These are phyloP conservation scores for Papilio polyxenes DNA, from an alignment of 1,140 invertebrate genomes.

Conservation along the genomic window DNA sequence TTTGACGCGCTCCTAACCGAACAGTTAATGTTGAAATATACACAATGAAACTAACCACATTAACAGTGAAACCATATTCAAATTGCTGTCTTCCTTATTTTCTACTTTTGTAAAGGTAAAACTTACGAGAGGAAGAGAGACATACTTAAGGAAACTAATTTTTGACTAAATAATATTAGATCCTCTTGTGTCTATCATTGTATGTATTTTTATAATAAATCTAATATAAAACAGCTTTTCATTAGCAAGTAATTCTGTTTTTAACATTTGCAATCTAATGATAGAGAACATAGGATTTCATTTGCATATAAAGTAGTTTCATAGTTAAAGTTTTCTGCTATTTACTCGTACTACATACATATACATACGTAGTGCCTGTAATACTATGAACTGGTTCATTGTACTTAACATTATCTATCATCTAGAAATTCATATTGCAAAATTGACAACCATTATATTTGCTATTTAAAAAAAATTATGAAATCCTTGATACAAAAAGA, in stretches of 20 bases:
- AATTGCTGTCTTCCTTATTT: not conserved
- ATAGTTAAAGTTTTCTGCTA: conserved; percentile 2
- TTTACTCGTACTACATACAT: not conserved
- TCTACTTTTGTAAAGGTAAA: not conserved
- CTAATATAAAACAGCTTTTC: not conserved
- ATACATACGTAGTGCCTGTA: not conserved
- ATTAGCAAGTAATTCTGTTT: not conserved
- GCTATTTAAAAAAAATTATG: not conserved
- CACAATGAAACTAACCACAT: not conserved
- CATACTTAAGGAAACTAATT: too few relatives aligned
- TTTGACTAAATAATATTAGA: too few relatives aligned
- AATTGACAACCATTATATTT: not conserved
- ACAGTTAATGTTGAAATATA: not conserved
- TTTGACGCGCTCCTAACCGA: not conserved
- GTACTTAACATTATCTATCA: not conserved
- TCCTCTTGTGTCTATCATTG: too few relatives aligned
- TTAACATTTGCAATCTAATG: conserved; percentile 14
- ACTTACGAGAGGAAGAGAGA: not conserved
- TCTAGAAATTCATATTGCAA: not conserved
- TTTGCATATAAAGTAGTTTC: conserved; percentile 19
- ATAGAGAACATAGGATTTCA: not conserved
- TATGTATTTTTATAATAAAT: too few relatives aligned
- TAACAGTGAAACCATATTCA: not conserved
- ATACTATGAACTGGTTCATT: not conserved
- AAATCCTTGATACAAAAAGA: too few relatives aligned